Percentiles rank a stretch among this genome's conserved stretches.
phyloP scores from a whole-genome alignment of 2,797 vertebrate genomes.

The Denticeps clupeoides region DNA sequence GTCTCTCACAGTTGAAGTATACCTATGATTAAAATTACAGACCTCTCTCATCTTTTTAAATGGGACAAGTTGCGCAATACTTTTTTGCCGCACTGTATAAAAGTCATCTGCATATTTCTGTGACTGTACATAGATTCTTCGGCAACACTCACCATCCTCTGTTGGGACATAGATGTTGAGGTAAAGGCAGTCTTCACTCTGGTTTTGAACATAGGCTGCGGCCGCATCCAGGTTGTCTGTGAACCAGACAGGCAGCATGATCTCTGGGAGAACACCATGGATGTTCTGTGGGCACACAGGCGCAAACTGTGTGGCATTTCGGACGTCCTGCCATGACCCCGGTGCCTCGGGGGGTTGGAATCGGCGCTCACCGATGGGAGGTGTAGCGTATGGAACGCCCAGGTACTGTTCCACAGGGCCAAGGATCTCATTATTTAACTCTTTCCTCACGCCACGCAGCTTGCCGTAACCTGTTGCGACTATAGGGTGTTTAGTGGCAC shows the following conservation, averaged over 20 bases:
- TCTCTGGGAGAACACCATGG: constrained; percentile 79
- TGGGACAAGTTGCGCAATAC: too few relatives aligned
- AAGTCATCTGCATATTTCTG: too few relatives aligned
- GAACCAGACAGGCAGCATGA: constrained; percentile 93
- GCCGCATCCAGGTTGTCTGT: constrained; percentile 87
- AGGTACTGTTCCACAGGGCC: constrained; percentile 82
- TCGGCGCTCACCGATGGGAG: constrained; percentile 74
- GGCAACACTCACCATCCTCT: constrained; percentile 51
- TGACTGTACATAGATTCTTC: not conserved
- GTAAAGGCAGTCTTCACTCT: constrained; percentile 90
- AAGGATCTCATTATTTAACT: constrained; percentile 84
- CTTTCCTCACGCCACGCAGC: constrained; percentile 61
- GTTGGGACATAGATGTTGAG: constrained; percentile 59
- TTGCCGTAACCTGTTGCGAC: constrained; percentile 64
- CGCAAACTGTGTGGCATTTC: constrained; percentile 80
- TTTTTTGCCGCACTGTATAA: too few relatives aligned
- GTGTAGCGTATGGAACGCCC: constrained; percentile 82
- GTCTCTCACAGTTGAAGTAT: too few relatives aligned
- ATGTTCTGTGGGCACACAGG: constrained; percentile 87
- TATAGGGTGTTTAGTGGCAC: constrained; percentile 50
- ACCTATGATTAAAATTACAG: too few relatives aligned
- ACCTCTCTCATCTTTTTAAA: too few relatives aligned
- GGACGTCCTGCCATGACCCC: constrained; percentile 80
- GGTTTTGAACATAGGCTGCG: constrained; percentile 80
- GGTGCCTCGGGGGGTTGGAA: constrained; percentile 87